phyloP scores from a whole-genome alignment of 2,797 vertebrate genomes.

The Phoeniculus purpureus region DNA sequence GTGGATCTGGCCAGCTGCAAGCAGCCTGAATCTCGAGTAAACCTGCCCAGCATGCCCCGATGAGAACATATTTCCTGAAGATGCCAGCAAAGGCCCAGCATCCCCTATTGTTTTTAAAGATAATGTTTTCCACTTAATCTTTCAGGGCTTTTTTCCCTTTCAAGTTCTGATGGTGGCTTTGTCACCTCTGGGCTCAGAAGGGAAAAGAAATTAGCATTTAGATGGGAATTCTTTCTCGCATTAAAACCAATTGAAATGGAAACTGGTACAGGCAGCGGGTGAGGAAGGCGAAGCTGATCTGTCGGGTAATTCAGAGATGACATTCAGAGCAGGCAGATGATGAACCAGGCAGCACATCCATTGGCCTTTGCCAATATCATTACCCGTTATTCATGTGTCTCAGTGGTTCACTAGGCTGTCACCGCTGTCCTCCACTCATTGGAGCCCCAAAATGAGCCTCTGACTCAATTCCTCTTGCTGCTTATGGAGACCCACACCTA shows the following conservation, averaged over 20 bases:
- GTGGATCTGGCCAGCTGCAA: conserved; percentile 6
- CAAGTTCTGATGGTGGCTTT: conserved; percentile 70
- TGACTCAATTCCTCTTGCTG: not conserved
- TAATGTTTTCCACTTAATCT: conserved; percentile 80
- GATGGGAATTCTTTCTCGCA: conserved; percentile 76
- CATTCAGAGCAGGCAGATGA: conserved; percentile 49
- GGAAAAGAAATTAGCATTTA: conserved; percentile 83
- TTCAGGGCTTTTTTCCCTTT: conserved; percentile 54
- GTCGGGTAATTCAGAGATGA: conserved; percentile 56
- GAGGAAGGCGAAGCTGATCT: conserved; percentile 25
- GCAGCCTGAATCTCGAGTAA: conserved; percentile 56
- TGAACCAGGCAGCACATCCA: conserved; percentile 11
- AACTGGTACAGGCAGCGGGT: conserved; percentile 10
- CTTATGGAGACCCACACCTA: not conserved
- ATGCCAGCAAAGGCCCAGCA: not conserved
- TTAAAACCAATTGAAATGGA: conserved; percentile 80
- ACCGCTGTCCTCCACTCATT: not conserved
- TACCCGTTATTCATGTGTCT: not conserved
- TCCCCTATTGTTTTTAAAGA: conserved; percentile 70
- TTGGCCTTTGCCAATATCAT: conserved; percentile 49
- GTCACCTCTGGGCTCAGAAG: conserved; percentile 74
- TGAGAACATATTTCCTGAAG: conserved; percentile 55
- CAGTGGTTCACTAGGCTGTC: not conserved
- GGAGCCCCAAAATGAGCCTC: not conserved
- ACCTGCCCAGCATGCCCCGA: not conserved